Base-by-base conservation (phyloP, 2,888 invertebrate genomes). In the Vandiemenella viatica region DNA sequence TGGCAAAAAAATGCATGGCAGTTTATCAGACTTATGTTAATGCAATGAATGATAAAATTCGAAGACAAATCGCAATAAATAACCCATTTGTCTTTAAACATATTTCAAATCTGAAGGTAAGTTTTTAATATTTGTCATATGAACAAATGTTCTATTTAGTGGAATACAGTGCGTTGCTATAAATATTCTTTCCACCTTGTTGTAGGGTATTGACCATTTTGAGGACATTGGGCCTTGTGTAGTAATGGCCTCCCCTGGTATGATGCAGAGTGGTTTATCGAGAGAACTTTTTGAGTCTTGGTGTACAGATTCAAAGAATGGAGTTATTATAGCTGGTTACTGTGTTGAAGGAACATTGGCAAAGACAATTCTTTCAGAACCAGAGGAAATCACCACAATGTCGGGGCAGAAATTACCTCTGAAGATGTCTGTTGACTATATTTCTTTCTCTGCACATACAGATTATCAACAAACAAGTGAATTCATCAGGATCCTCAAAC, bases 1-100 rank as follows among this genome's bases (percentile, higher is more conserved):
- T 99, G 54, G 98, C 98, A 43, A 98, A 98, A 70, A 98, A 98
- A 66, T 99, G 98, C 64, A 99, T 99, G 97, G 89, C 95, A 49
- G 98, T 99, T 1, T 99, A 99, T 71, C 98, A 99, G 70, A 98
- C 98, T 0, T 99, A 96, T 66, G 85, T 98, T 3, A 96, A 96
- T 68, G 96, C 97, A 0, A 99, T 99, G 98, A 99, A 99, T 67
- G 95, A 97, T 61, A 83, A 84, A 63, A 98, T 99, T 57, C 79
- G 88, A 13, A 70, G 93, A 1, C 97, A 97, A 71, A 97, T 98
- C 62, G 91, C 95, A 1, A 84, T 96, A 55, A 95, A 91, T 65
- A 99, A 98, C 72, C 98, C 98, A 0, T 99, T 98, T 69, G 89
- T 97, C 2, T 98, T 98, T 70, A 83, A 92, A 55, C 97, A 98